Percentiles rank a stretch among this genome's conserved stretches.
Evolutionary conservation across 2,797 vertebrate genomes (phyloP).

Genomic region (Caiman crocodilus): DNA sequence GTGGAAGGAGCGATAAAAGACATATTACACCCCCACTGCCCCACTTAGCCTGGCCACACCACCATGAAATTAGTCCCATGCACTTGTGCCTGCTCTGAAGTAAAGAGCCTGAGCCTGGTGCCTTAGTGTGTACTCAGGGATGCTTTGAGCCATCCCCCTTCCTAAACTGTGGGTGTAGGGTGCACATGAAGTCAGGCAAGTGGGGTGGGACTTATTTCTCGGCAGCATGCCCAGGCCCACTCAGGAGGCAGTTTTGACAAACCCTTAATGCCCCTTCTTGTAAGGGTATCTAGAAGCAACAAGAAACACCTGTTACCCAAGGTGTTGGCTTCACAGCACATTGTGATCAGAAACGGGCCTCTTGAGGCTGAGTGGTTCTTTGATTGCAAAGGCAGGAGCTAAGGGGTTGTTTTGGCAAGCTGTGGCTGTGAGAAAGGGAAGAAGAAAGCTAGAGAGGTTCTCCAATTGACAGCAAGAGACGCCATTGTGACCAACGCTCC

Average conservation of each 20-base stretch:
- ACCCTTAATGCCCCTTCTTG: background rate
- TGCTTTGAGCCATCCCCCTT: too few relatives aligned
- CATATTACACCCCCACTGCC: too few relatives aligned
- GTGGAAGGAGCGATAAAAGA: background rate
- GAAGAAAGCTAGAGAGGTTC: conserved; percentile 1
- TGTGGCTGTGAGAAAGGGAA: background rate
- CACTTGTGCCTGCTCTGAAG: too few relatives aligned
- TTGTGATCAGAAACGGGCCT: background rate
- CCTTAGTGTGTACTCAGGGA: too few relatives aligned
- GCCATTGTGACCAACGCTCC: background rate
- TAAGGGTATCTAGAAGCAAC: background rate
- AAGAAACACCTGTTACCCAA: background rate
- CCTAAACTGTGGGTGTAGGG: too few relatives aligned
- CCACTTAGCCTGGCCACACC: too few relatives aligned
- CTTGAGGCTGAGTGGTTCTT: background rate
- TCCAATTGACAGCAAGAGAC: background rate
- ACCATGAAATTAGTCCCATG: too few relatives aligned
- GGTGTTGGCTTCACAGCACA: background rate
- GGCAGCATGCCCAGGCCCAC: too few relatives aligned
- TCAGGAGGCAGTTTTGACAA: too few relatives aligned
- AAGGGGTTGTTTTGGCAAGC: background rate
- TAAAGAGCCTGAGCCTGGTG: too few relatives aligned
- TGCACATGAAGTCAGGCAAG: too few relatives aligned
- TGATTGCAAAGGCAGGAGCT: background rate
- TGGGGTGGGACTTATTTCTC: too few relatives aligned